Base-by-base conservation (phyloP, 2,888 invertebrate species). In the Dromius quadrimaculatus region DNA sequence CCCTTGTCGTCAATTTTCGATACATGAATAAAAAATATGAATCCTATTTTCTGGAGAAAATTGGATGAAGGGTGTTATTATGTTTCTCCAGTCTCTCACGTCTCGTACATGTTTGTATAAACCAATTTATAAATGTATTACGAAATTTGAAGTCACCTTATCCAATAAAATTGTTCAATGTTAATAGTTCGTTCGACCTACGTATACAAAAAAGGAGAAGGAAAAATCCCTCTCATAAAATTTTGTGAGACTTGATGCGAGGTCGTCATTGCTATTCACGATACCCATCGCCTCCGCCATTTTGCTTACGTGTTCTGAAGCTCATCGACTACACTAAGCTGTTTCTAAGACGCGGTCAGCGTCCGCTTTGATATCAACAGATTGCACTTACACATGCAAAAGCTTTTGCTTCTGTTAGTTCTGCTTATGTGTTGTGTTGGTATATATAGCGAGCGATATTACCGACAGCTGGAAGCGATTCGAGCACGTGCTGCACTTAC, bases 321-420 rank as follows among this genome's bases (percentile, higher is more conserved):
- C 62, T n/a, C n/a, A 62, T 43, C 23, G 32, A 15, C 9, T 34
- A n/a, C 22, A 22, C 19, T 47, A 47, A 47, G 19, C 47, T 9
- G 22, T 2, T 19, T 47, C 19, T 47, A 47, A 59, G 34, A 34
- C 6, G 59, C 59, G 59, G 34, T 59, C 59, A 20, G 36, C 34
- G 19, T 5, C 34, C 34, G 34, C 36, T 59, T 59, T 36, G 57
- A 66, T 57, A 66, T 66, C 57, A 66, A 66, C 66, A 66, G 66
- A 66, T 66, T 66, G 50, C 45, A 28, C 23, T 57, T n/a, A 43
- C 28, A 17, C 13, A 38, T 17, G 34, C 9, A 20, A 9, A 34
- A 6, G 34, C 15, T 19, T 19, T 17, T 19, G 20, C 8, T 15
- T 32, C 28, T 50, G 36, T 6, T 11, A 23, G 23, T 28, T 50